Base-by-base conservation (phyloP, 1,140 invertebrate species). In the Pygmarrhopalites habei region DNA sequence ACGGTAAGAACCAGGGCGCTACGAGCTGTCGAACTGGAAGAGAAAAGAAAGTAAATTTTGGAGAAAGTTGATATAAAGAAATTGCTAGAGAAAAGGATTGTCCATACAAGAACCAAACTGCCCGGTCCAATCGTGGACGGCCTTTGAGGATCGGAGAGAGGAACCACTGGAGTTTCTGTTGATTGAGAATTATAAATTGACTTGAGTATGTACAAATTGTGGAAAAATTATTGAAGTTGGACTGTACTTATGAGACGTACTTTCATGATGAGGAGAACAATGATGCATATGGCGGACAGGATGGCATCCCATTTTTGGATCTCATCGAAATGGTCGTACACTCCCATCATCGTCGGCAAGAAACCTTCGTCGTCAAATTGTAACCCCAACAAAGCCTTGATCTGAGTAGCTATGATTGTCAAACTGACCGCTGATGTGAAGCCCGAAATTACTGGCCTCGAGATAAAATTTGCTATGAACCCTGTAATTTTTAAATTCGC, bases 351-450 rank as follows among this genome's bases (percentile, higher is more conserved):
- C 5, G 81, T 79, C 63, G 85, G 78, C 2, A 87, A 64, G 70
- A 88, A 87, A 70, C 84, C 84, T 25, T 81, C 81, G 0, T 83
- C 82, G 0, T 79, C 74, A 63, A 86, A 82, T 46, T 79, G 79
- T 2, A 90, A 75, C 2, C 88, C 88, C 1, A 90, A 77, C 44
- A 90, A 81, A 71, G 86, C 84, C 75, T 89, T 93, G 25, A 92
- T 77, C 78, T 94, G 90, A 7, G 88, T 86, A 52, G 87, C 86
- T 3, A 78, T 87, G 46, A 93, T 92, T 52, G 90, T 91, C 60
- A 94, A 86, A 29, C 90, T 88, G 1, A 90, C 90, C 0, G 90
- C 90, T 17, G 88, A 90, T 0, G 90, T 93, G 76, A 95, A 95
- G 1, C 89, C 89, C 61, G 87, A 86, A 17, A 91, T 90, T 23